Conservation (phyloP, 2,797 vertebrate genomes). For the Dermochelys coriacea region DNA sequence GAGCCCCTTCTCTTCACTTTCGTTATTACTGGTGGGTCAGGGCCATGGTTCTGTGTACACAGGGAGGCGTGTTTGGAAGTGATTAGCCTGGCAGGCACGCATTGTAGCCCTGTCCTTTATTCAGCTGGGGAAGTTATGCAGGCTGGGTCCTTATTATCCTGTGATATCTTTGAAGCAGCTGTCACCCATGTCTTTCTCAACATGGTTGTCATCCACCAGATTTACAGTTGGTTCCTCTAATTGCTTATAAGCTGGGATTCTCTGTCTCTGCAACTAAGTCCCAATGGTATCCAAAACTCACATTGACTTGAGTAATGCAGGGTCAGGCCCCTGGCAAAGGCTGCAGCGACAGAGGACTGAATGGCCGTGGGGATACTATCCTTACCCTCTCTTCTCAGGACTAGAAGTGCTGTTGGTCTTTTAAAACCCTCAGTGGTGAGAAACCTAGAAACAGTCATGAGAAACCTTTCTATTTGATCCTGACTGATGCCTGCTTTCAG, state of each 20-base stretch:
- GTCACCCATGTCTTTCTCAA: not conserved
- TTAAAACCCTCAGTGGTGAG: not conserved
- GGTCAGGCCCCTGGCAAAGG: not conserved
- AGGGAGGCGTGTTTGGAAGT: not conserved
- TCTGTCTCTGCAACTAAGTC: not conserved
- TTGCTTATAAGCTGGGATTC: not conserved
- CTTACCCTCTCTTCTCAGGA: not conserved
- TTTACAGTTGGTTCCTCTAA: conserved; percentile 3
- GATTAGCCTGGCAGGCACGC: not conserved
- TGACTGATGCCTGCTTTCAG: not conserved
- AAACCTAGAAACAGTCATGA: not conserved
- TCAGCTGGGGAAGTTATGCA: not conserved
- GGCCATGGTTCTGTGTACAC: not conserved
- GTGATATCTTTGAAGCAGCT: not conserved
- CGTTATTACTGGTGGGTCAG: not conserved
- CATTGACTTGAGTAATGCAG: not conserved
- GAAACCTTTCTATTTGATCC: not conserved
- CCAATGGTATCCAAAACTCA: not conserved
- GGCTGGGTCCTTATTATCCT: not conserved
- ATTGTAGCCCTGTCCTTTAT: not conserved
- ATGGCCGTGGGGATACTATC: not conserved
- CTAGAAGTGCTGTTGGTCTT: not conserved
- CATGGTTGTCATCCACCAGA: not conserved
- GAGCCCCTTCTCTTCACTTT: not conserved
- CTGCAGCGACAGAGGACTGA: not conserved